These are phyloP conservation scores for Lagopus leucura DNA, from an alignment of 2,113 vertebrate genomes.

Conservation along the genomic window DNA sequence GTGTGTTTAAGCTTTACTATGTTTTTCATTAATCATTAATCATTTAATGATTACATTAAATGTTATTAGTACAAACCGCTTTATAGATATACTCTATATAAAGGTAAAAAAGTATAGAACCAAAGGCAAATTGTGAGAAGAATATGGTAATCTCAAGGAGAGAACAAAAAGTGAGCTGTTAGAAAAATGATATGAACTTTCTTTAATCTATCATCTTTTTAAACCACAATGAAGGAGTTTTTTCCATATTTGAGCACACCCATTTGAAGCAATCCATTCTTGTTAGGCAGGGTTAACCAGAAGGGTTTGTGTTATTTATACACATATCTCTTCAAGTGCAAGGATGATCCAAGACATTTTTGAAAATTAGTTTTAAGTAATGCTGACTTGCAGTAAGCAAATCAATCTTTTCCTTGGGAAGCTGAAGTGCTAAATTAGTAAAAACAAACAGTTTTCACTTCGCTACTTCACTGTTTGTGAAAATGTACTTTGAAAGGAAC, in stretches of 20 bases:
- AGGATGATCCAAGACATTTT: neutral
- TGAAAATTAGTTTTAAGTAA: neutral
- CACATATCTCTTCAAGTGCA: neutral
- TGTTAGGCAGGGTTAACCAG: neutral
- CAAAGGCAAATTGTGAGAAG: neutral
- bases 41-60: neutral
- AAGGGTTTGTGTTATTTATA: neutral
- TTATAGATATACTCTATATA: neutral
- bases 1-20: neutral
- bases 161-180: neutral
- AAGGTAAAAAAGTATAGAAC: neutral
- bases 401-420: neutral
- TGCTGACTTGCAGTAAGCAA: neutral
- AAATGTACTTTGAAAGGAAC: neutral
- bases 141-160: neutral
- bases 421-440: neutral
- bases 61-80: neutral
- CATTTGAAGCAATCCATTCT: neutral
- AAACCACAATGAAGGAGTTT: neutral
- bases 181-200: neutral
- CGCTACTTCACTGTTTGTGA: neutral
- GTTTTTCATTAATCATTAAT: too few relatives aligned
- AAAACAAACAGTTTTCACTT: neutral
- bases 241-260: neutral
- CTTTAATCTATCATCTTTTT: neutral